Percentiles rank a stretch among this genome's conserved stretches.
These are phyloP conservation scores for Galerucella calmariensis DNA, from an alignment of 2,888 invertebrate species.

Conservation along the genomic window DNA sequence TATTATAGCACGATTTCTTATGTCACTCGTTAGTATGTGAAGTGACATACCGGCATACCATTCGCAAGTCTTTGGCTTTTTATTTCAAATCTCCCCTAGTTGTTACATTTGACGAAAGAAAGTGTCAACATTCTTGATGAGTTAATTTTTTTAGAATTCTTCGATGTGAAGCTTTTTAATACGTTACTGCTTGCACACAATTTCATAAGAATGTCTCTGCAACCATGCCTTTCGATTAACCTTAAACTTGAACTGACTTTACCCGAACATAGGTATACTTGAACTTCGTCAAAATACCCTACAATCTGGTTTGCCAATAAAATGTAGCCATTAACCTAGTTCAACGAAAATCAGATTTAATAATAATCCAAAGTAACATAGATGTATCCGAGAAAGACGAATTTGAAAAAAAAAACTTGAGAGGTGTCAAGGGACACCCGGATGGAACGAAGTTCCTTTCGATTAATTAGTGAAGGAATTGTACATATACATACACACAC, in stretches of 20 bases:
- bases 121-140: not conserved
- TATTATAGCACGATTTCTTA: not conserved
- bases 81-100: not conserved
- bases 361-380: no score
- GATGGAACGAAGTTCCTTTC: no score
- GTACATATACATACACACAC: no score
- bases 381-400: no score
- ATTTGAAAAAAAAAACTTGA: no score
- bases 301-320: slow-evolving; percentile 5
- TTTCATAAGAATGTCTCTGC: slow-evolving; percentile 5
- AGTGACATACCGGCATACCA: not conserved
- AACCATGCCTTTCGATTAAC: slow-evolving; percentile 10
- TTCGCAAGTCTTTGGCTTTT: not conserved
- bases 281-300: not conserved
- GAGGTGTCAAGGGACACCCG: no score
- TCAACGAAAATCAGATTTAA: not conserved
- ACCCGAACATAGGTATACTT: not conserved
- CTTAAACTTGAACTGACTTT: slow-evolving; percentile 15
- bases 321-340: slow-evolving; percentile 6
- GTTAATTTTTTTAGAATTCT: not conserved
- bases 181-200: slow-evolving; percentile 7
- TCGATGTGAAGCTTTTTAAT: not conserved
- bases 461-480: no score
- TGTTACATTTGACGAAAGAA: no score
- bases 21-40: not conserved